Evolutionary conservation across 2,888 invertebrate species (phyloP), one percentile per base, ranked within the genome.

Genomic region (Monochamus alternatus): DNA sequence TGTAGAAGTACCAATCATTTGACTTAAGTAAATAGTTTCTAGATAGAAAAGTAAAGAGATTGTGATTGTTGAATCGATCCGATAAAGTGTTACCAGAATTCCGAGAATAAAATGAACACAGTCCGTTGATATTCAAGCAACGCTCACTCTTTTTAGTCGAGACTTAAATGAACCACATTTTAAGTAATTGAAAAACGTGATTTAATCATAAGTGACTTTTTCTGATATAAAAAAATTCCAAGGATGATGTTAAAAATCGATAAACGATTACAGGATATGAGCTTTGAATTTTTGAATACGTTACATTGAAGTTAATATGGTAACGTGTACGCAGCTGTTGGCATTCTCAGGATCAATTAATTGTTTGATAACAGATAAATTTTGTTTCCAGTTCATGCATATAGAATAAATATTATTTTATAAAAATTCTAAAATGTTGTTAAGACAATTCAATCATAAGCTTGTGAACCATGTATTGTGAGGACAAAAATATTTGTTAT

Each of bases 181-280:
- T 76, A 76, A 76, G 74, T 76, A 76, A 76, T 76, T 76, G 76
- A 76, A 76, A 55, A 76, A 76, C 76, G 76, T 76, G 76, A 76
- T 76, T 73, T 74, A 75, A 76, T 76, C 76, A 76, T 76, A 76
- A 76, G 68, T 76, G 71, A 52, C 73, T 71, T 65, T 63, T 71
- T 73, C 65, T 74, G 58, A 65, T 76, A 55, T 52, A 59, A 65
- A 22, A n/a, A 22, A 74, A 74, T 74, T 76, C 47, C 74, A 55
- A 73, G 68, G 69, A 67, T 63, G 63, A 55, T 32, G 38, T 59
- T 43, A 52, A 31, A 43, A 69, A 74, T 74, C 66, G 69, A 74
- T 69, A 73, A 65, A 38, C 58, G 52, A 64, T 64, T 64, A 67
- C 12, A 38, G 55, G 31, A 31, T 31, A 43, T 32, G 55, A 43